Evolutionary conservation across 2,888 invertebrate species (phyloP).

Genomic region (Rhopalosiphum nymphaeae): DNA sequence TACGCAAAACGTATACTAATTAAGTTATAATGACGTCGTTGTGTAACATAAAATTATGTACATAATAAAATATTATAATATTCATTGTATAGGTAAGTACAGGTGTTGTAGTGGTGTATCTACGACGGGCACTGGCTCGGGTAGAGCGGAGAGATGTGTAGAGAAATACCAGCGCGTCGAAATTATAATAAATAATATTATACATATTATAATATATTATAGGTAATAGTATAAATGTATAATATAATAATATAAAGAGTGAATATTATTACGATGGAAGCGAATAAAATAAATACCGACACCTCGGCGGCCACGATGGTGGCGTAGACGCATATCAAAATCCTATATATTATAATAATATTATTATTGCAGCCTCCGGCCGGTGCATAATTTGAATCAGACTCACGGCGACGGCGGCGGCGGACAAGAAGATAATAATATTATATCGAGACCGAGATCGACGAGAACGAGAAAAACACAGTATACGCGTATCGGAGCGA

Average conservation of each 20-base stretch:
- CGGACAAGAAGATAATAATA: neutral
- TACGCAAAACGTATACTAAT: neutral
- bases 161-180: neutral
- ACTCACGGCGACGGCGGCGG: neutral
- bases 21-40: slow-evolving; percentile 24
- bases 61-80: neutral
- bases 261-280: neutral
- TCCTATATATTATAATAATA: neutral
- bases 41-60: neutral
- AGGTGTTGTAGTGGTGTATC: neutral
- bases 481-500: neutral
- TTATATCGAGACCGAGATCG: neutral
- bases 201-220: neutral
- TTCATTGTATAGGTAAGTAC: too few species aligned
- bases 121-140: neutral
- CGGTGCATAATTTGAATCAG: neutral
- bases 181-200: neutral
- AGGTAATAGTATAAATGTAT: neutral
- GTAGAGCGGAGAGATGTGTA: neutral
- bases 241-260: neutral
- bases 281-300: slow-evolving; percentile 21
- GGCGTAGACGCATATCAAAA: neutral
- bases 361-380: neutral
- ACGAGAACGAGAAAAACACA: neutral
- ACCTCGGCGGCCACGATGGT: neutral